These are phyloP conservation scores for Potorous gilbertii DNA, from an alignment of 2,797 vertebrate species.

Conservation along the genomic window DNA sequence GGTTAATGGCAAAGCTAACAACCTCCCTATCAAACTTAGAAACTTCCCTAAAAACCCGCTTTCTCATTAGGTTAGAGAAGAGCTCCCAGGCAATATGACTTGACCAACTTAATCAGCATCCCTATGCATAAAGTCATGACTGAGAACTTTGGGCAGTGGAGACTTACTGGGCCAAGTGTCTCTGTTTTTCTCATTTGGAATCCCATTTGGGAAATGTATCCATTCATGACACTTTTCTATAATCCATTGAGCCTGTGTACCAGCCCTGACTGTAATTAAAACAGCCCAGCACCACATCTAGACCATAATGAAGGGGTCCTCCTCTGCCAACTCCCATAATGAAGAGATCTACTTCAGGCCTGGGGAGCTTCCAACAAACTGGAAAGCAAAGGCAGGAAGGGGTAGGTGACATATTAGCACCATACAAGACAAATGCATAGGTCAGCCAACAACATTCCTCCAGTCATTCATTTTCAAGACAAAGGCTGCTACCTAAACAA, in stretches of 20 bases:
- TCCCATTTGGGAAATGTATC: not conserved
- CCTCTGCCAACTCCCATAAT: not conserved
- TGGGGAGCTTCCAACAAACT: not conserved
- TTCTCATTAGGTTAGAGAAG: not conserved
- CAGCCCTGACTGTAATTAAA: not conserved
- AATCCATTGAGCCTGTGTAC: not conserved
- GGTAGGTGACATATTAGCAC: not conserved
- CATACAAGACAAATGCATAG: not conserved
- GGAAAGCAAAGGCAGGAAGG: not conserved
- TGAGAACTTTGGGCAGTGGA: not conserved
- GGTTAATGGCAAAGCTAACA: not conserved
- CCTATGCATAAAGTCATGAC: not conserved
- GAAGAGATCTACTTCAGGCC: not conserved
- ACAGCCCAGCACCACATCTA: not conserved
- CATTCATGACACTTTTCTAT: not conserved
- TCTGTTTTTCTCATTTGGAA: not conserved
- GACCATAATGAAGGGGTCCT: not conserved
- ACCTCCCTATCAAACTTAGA: too few species aligned
- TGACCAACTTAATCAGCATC: not conserved
- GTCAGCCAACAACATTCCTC: not conserved
- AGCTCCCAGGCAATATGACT: not conserved
- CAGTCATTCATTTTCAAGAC: not conserved
- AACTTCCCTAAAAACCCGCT: not conserved
- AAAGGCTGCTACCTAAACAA: constrained; percentile 17
- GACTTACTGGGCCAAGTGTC: constrained; percentile 1